These are phyloP conservation scores for Asarcornis scutulata DNA, from an alignment of 2,113 vertebrate species.

Conservation along the genomic window DNA sequence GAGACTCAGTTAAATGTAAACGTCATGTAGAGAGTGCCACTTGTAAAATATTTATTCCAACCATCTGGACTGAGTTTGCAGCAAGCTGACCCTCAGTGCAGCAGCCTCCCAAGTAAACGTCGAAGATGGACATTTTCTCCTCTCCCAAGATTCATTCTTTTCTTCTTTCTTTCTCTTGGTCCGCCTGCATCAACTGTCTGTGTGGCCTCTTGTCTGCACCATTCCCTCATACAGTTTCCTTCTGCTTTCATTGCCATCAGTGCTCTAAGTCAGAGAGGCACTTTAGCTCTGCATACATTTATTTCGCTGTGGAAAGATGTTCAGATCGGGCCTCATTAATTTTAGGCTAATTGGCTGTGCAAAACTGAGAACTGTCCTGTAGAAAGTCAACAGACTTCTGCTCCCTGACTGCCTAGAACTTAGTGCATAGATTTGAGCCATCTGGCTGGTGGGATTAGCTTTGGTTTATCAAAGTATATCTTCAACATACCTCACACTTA, in stretches of 20 bases:
- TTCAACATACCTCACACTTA: not conserved
- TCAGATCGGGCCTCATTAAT: constrained; percentile 32
- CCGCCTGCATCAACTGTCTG: not conserved
- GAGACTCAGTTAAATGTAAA: not conserved
- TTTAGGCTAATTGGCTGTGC: constrained; percentile 43
- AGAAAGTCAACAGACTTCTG: constrained; percentile 36
- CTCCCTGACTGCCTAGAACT: not conserved
- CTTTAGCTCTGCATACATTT: not conserved
- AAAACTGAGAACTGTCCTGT: not conserved
- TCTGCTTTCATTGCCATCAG: not conserved
- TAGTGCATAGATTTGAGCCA: constrained; percentile 43
- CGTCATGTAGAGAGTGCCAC: not conserved
- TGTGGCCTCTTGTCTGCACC: fast-evolving
- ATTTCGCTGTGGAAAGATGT: not conserved
- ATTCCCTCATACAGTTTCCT: not conserved
- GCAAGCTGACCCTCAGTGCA: not conserved
- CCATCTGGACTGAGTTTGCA: not conserved
- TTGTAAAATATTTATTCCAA: not conserved
- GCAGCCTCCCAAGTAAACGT: not conserved
- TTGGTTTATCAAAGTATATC: constrained; percentile 33
- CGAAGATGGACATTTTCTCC: not conserved
- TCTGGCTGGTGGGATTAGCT: constrained; percentile 22
- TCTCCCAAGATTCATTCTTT: not conserved
- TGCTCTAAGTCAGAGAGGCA: not conserved
- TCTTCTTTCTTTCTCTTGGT: not conserved